Evolutionary conservation across 1,140 invertebrate genomes (phyloP).

Genomic region (Rhagoletis pomonella): DNA sequence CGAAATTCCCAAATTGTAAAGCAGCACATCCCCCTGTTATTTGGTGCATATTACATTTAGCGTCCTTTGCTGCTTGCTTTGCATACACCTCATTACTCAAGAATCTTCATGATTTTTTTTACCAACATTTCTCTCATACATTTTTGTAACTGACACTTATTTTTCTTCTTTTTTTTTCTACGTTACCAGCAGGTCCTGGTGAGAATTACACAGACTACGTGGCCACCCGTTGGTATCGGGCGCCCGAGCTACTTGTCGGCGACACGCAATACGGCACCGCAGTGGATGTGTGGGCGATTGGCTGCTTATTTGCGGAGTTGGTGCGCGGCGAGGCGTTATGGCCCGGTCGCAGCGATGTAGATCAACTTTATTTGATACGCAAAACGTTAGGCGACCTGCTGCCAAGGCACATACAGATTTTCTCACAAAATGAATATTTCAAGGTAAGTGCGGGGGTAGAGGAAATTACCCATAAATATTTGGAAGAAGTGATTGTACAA

Average conservation of each 20-base stretch:
- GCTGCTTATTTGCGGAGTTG: conserved; percentile 92
- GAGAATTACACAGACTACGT: conserved; percentile 99
- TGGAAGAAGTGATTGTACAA: not conserved
- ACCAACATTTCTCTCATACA: not conserved
- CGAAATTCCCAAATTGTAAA: not conserved
- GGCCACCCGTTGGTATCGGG: conserved; percentile 98
- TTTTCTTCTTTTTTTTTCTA: not conserved
- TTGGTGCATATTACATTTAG: not conserved
- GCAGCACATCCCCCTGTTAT: not conserved
- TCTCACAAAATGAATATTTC: conserved; percentile 96
- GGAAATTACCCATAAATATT: not conserved
- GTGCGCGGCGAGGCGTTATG: conserved; percentile 96
- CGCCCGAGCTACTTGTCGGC: conserved; percentile 96
- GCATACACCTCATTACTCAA: conserved; percentile 3
- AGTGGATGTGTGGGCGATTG: conserved; percentile 93
- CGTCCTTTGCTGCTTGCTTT: not conserved
- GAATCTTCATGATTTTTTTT: not conserved
- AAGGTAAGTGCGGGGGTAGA: conserved; percentile 69
- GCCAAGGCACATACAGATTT: conserved; percentile 95
- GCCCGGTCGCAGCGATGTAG: conserved; percentile 98
- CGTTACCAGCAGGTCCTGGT: conserved; percentile 80
- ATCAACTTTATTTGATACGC: conserved; percentile 97
- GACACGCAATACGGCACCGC: conserved; percentile 97
- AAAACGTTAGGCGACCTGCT: conserved; percentile 93
- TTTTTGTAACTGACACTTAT: not conserved